A percentile compares a stretch with the other conserved stretches of the same genome.
These are phyloP conservation scores for Agrochola lota DNA, from an alignment of 2,888 invertebrate species.

Conservation along the genomic window DNA sequence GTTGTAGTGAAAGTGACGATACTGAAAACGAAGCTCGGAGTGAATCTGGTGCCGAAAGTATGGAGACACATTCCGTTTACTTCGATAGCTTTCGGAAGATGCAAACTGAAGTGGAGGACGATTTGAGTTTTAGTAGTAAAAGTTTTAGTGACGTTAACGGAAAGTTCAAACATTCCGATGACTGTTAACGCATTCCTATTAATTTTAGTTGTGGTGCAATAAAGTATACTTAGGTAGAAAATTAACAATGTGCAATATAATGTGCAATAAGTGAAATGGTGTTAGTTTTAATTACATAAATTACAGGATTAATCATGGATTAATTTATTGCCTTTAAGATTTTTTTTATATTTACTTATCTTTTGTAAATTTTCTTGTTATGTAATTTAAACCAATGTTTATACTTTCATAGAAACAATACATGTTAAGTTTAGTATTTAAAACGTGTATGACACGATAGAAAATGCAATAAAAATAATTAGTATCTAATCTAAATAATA, in stretches of 20 bases:
- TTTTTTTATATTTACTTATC: background rate
- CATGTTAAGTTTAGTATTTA: conserved; percentile 13
- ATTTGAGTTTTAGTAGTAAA: conserved; percentile 71
- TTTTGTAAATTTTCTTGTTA: conserved; percentile 20
- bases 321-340: background rate
- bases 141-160: conserved; percentile 73
- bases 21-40: conserved; percentile 95
- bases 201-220: conserved; percentile 74
- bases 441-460: conserved; percentile 54
- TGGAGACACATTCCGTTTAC: conserved; percentile 96
- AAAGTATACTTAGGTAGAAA: conserved; percentile 46
- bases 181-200: conserved; percentile 65
- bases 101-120: conserved; percentile 75
- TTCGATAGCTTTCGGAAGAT: conserved; percentile 93
- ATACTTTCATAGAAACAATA: conserved; percentile 25
- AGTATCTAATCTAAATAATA: conserved; percentile 37
- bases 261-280: conserved; percentile 73
- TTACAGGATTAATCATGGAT: conserved; percentile 20
- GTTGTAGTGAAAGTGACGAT: conserved; percentile 94
- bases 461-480: conserved; percentile 37
- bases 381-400: conserved; percentile 27
- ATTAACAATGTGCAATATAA: conserved; percentile 78
- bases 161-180: conserved; percentile 70
- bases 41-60: conserved; percentile 96
- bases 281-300: conserved; percentile 18